Base-by-base conservation (phyloP, 2,113 vertebrate genomes). In the Vulpes ferrilata region DNA sequence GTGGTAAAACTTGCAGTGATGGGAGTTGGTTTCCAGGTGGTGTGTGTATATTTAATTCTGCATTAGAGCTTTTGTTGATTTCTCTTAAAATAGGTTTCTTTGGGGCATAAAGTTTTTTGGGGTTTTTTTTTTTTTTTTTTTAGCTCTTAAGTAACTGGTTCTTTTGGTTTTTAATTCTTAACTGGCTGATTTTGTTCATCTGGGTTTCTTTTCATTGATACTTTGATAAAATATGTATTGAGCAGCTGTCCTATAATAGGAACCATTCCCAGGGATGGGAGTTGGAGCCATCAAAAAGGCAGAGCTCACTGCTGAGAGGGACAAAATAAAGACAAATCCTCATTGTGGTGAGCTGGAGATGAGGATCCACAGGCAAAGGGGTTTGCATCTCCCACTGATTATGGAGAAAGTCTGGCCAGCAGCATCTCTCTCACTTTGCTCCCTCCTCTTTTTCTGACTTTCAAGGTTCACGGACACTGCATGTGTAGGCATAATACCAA, bases 401-500 rank as follows among this genome's bases (percentile, higher is more conserved):
- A 5, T 88, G 71, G 65, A 30, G 60, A 30, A 86, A 35, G 19
- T 53, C 11, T 22, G 80, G 57, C 59, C 55, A 0, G 51, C 20
- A 4, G 7, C n/a, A 0, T 38, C 1, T 43, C 25, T 74, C 84
- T 97, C 30, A 74, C 11, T 88, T 76, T n/a, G 38, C 62, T 43
- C 43, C n/a, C 55, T 88, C 12, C 38, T 79, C 25, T 65, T 59
- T 80, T 79, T 78, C 25, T 38, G 19, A 93, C 76, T 85, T 97
- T 85, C 25, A 96, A 99, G 99, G 99, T 99, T 76, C 99, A 99
- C 0, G 99, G 99, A 8, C 99, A 99, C 97, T 99, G 99, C 98
- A 99, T 99, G 99, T 99, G 99, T 97, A 99, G 99, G 93, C 99
- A 99, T 98, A 99, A 99, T 97, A 99, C 99, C 3, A 99, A 99